These are phyloP conservation scores for Ophthalmolycus amberensis DNA, from an alignment of 2,113 vertebrate genomes.

Conservation along the genomic window DNA sequence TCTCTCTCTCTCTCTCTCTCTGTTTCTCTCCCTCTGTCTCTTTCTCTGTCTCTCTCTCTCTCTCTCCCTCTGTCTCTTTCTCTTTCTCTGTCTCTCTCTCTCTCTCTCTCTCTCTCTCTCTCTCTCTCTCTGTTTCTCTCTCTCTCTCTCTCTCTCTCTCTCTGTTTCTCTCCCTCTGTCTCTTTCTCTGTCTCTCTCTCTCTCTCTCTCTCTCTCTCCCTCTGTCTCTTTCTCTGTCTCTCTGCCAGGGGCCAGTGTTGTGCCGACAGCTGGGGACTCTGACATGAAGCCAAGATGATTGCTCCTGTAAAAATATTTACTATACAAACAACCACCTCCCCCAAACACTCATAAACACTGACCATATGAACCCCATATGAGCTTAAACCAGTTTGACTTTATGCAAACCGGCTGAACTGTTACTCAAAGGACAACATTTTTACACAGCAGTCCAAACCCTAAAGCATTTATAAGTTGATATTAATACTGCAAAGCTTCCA, in stretches of 20 bases:
- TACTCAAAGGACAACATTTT: no score
- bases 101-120: not conserved
- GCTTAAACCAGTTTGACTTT: not conserved
- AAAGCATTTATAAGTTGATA: not conserved
- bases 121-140: not conserved
- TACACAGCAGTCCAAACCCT: not conserved
- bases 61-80: not conserved
- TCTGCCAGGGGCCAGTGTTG: constrained; percentile 35
- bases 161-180: constrained; percentile 6
- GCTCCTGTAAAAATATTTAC: constrained; percentile 69
- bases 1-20: no score
- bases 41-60: not conserved
- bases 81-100: no score
- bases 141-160: no score
- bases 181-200: constrained; percentile 4
- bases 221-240: not conserved
- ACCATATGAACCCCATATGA: not conserved
- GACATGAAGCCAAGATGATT: constrained; percentile 62
- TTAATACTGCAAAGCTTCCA: not conserved
- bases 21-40: no score
- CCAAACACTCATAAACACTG: constrained; percentile 5
- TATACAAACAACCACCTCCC: not conserved
- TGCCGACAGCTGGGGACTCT: constrained; percentile 54
- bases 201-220: constrained; percentile 1
- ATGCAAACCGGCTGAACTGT: no score